Conservation (phyloP, 2,888 invertebrate genomes). For the Scaptodrosophila latifasciaeformis region DNA sequence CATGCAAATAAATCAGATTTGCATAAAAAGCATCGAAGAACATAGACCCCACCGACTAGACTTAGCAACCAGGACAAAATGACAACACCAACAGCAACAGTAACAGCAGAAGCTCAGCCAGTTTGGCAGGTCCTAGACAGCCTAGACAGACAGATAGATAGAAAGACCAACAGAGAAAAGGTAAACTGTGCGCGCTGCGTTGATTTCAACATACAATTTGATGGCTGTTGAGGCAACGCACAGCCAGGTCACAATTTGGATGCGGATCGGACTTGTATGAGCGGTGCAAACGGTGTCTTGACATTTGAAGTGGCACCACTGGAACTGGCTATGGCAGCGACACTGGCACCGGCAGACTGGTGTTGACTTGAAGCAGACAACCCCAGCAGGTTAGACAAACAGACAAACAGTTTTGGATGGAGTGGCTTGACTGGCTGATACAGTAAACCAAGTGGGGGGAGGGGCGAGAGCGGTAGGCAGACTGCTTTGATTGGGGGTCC, state of each 20-base stretch:
- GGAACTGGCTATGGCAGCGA: not conserved
- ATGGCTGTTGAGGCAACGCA: constrained; percentile 11
- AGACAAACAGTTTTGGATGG: not conserved
- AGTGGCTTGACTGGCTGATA: too few relatives aligned
- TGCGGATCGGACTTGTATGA: constrained; percentile 12
- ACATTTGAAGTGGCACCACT: constrained; percentile 36
- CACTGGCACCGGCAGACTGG: not conserved
- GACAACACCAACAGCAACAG: constrained; percentile 7
- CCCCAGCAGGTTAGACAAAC: not conserved
- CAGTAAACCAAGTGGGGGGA: too few relatives aligned
- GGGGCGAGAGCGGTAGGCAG: not conserved
- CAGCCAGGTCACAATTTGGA: too few relatives aligned
- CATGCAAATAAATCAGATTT: constrained; percentile 71
- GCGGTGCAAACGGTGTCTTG: constrained; percentile 15
- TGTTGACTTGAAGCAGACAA: too few relatives aligned
- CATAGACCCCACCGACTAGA: too few relatives aligned
- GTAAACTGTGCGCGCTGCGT: constrained; percentile 14
- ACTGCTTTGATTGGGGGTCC: not conserved
- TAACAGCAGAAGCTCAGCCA: constrained; percentile 6
- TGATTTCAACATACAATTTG: constrained; percentile 16
- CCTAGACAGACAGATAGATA: constrained; percentile 16
- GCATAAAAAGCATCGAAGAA: constrained; percentile 46
- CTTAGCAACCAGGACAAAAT: not conserved
- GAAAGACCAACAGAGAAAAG: constrained; percentile 12
- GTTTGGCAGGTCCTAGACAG: too few relatives aligned